A percentile compares a stretch with the other conserved stretches of the same genome.
phyloP scores from a whole-genome alignment of 2,888 invertebrate species.

The Drepana falcataria region DNA sequence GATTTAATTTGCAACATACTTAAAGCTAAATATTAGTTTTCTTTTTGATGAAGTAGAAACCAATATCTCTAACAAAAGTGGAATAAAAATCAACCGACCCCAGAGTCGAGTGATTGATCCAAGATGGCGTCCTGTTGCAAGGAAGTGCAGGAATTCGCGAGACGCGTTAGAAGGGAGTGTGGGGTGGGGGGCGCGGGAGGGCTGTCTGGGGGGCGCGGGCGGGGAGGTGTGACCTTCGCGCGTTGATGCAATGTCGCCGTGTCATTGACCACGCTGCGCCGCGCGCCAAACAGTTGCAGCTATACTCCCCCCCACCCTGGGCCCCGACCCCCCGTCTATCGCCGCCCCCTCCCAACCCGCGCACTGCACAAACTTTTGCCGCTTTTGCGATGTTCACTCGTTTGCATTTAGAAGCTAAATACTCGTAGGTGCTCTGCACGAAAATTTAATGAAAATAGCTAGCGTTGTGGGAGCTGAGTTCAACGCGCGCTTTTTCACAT shows the following conservation, averaged over 20 bases:
- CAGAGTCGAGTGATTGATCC: constrained; percentile 50
- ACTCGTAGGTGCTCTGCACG: constrained; percentile 2
- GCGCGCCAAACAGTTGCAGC: constrained; percentile 48
- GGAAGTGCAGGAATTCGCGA: constrained; percentile 56
- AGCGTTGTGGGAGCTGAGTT: not conserved
- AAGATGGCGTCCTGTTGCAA: constrained; percentile 60
- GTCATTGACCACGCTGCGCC: constrained; percentile 69
- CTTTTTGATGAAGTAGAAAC: too few relatives aligned
- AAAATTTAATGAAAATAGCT: not conserved
- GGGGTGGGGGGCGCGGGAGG: constrained; percentile 33
- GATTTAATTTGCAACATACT: too few relatives aligned
- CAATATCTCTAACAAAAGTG: not conserved
- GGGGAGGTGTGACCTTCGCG: constrained; percentile 64
- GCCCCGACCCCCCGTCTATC: constrained; percentile 35
- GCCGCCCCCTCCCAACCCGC: constrained; percentile 31
- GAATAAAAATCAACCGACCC: constrained; percentile 6
- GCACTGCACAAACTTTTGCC: constrained; percentile 23
- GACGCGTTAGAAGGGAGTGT: constrained; percentile 34
- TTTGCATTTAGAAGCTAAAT: constrained; percentile 28
- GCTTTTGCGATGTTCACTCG: constrained; percentile 18
- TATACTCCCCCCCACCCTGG: constrained; percentile 30
- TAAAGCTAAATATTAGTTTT: too few relatives aligned
- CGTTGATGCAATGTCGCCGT: constrained; percentile 77
- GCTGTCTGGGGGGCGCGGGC: constrained; percentile 28
- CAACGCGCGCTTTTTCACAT: too few relatives aligned